Percentiles rank a stretch among this genome's conserved stretches.
Conservation (phyloP, 1,140 invertebrate genomes). For the Aphaenogaster floridana region DNA sequence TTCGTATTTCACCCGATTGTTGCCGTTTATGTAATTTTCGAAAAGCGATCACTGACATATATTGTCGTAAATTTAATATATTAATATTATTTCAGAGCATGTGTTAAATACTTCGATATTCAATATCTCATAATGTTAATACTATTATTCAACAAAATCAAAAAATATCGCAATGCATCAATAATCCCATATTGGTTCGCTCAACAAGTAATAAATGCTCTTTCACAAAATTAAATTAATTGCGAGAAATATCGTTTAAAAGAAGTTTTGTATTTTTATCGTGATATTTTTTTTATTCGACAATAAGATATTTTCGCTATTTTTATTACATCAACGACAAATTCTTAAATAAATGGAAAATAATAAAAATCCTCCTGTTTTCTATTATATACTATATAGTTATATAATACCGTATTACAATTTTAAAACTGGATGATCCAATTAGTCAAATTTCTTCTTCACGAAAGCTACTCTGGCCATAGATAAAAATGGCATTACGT, state of each 20-base stretch:
- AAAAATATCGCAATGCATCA: conserved; percentile 26
- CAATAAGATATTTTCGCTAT: neutral
- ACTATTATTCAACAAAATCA: neutral
- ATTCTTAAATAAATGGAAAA: neutral
- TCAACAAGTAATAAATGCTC: conserved; percentile 29
- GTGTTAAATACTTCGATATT: conserved; percentile 15
- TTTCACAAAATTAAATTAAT: neutral
- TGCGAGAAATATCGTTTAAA: neutral
- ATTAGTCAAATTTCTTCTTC: neutral
- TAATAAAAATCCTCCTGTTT: neutral
- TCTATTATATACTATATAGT: neutral
- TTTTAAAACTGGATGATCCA: neutral
- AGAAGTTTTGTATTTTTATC: neutral
- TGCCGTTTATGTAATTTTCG: neutral
- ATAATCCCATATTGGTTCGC: conserved; percentile 24
- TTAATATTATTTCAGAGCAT: conserved; percentile 18
- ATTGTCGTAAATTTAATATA: conserved; percentile 16
- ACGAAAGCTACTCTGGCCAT: neutral
- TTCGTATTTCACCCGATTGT: neutral
- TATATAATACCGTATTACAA: neutral
- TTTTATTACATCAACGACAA: neutral
- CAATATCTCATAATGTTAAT: neutral
- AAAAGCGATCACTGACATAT: conserved; percentile 8
- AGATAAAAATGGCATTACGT: neutral
- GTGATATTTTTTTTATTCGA: neutral